Conservation (phyloP, 2,113 vertebrate species). For the Sisor rabdophorus region DNA sequence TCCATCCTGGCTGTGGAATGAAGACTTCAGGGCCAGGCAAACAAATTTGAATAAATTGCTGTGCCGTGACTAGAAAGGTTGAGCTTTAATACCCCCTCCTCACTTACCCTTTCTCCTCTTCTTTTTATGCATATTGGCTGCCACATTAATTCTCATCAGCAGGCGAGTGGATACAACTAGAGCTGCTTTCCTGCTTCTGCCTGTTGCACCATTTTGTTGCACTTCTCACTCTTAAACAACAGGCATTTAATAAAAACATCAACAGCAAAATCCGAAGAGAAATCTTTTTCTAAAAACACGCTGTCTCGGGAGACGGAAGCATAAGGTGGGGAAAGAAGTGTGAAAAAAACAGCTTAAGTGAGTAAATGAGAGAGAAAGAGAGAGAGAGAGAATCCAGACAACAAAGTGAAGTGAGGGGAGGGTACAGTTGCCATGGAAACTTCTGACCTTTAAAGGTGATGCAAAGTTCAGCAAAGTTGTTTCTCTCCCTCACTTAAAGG, state of each 20-base stretch:
- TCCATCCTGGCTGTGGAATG: constrained; percentile 60
- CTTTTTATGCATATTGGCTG: constrained; percentile 53
- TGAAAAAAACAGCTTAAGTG: constrained; percentile 6
- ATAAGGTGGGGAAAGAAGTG: constrained; percentile 18
- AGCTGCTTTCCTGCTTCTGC: constrained; percentile 28
- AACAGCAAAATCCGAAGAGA: constrained; percentile 52
- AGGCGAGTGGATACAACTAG: constrained; percentile 49
- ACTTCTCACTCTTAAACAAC: constrained; percentile 38
- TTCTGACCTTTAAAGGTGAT: constrained; percentile 71
- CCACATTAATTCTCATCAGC: constrained; percentile 65
- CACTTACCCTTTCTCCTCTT: not conserved
- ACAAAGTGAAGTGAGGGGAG: constrained; percentile 26
- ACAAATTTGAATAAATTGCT: constrained; percentile 69
- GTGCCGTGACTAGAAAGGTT: constrained; percentile 61
- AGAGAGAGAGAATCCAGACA: constrained; percentile 25
- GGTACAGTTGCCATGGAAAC: constrained; percentile 56
- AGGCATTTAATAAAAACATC: constrained; percentile 66
- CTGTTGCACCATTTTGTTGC: constrained; percentile 47
- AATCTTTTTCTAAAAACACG: constrained; percentile 55
- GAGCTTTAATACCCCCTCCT: constrained; percentile 43
- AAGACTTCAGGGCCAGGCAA: constrained; percentile 70
- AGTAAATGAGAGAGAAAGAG: not conserved
- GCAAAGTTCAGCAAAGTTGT: constrained; percentile 69
- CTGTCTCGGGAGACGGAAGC: constrained; percentile 35
- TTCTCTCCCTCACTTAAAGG: constrained; percentile 72